Evolutionary conservation across 1,140 invertebrate species (phyloP), one percentile per base, ranked within the genome.

Genomic region (Rhopalosiphum maidis): DNA sequence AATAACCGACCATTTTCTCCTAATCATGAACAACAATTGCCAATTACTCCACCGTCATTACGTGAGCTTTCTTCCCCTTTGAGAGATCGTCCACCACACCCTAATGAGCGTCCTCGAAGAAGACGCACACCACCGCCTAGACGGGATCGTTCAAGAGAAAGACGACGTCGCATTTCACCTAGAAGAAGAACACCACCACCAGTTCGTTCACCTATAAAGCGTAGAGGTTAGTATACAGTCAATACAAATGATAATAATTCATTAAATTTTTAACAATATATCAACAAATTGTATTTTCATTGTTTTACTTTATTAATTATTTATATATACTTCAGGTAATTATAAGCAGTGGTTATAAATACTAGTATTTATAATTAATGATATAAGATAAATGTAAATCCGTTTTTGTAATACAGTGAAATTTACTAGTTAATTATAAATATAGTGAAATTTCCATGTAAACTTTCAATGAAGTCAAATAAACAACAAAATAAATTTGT

Each of bases 101-200:
- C 55, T 46, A 68, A 35, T 90, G 89, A 90, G 6, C 89, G 89
- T 22, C 7, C 54, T 55, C 89, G 89, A 43, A 90, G 89, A 68
- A 60, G 89, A 90, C 89, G 89, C 35, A 23, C 54, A 43, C 54
- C 89, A 51, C 89, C 55, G 4, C 37, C 25, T 21, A 90, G 89
- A 68, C 89, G 89, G 30, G 89, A 90, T 60, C 89, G 89, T 90
- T 90, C 89, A 35, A 90, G 89, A 68, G 89, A 90, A 2, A 90
- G 89, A 46, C 89, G 89, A 0, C 89, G 89, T 43, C 89, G 89
- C 3, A 15, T 68, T 68, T 90, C 89, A 8, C 89, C 89, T 46
- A 90, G 89, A 90, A 90, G 89, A 90, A 90, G 89, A 68, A 90
- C 89, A 60, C 89, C 89, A 43, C 89, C 89, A 60, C 88, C 35